Percentiles rank a stretch among this genome's conserved stretches.
These are phyloP conservation scores for Trachelus troglodyta DNA, from an alignment of 2,888 invertebrate genomes.

Conservation along the genomic window DNA sequence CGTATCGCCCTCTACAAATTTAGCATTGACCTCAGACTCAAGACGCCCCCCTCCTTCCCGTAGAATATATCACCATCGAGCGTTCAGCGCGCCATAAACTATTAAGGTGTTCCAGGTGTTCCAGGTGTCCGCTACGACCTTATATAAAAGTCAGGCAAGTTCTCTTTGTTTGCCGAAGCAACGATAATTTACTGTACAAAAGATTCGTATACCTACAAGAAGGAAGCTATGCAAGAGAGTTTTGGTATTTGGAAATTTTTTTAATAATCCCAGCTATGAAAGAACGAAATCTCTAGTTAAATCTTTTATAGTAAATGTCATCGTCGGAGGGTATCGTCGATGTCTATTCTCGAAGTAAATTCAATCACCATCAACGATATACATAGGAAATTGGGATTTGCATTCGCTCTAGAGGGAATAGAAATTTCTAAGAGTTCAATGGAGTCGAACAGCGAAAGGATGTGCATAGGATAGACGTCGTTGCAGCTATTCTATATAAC, in stretches of 20 bases:
- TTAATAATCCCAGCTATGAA: background rate
- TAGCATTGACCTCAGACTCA: background rate
- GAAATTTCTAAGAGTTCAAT: background rate
- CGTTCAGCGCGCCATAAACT: constrained; percentile 39
- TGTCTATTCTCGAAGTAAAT: background rate
- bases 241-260: background rate
- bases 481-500: background rate
- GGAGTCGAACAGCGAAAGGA: background rate
- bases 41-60: background rate
- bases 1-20: background rate
- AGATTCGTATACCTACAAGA: background rate
- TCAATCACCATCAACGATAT: background rate
- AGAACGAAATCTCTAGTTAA: background rate
- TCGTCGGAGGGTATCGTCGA: background rate
- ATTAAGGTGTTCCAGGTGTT: constrained; percentile 48
- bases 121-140: constrained; percentile 48
- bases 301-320: background rate
- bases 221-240: background rate
- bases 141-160: constrained; percentile 35
- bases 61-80: constrained; percentile 36
- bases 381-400: background rate
- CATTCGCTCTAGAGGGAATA: background rate
- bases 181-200: background rate
- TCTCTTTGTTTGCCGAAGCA: constrained; percentile 23
- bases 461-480: background rate